Evolutionary conservation across 2,113 vertebrate genomes (phyloP).

Genomic region (Chaenogobius annularis): DNA sequence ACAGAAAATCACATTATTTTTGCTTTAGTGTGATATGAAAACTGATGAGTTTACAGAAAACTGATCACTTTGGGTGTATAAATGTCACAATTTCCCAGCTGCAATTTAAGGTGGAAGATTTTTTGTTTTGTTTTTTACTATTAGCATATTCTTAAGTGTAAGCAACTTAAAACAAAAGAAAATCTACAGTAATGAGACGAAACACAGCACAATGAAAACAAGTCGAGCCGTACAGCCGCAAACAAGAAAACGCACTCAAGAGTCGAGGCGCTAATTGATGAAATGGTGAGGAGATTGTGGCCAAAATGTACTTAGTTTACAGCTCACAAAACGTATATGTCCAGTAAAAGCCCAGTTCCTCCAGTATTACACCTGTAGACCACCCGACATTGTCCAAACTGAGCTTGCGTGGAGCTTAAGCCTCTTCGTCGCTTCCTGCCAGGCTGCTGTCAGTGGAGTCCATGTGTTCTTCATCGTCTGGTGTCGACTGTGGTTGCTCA

Average conservation of each 20-base stretch:
- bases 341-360: neutral
- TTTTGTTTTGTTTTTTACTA: no score
- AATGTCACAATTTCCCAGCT: neutral
- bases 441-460: slow-evolving; percentile 90
- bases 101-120: neutral
- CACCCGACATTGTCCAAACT: slow-evolving; percentile 23
- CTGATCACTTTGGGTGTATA: neutral
- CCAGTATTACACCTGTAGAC: neutral
- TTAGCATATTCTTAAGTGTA: neutral
- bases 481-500: slow-evolving; percentile 24
- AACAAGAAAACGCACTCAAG: neutral
- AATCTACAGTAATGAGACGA: neutral
- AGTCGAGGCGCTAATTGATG: neutral
- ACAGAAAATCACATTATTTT: neutral
- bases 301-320: neutral
- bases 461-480: slow-evolving; percentile 57
- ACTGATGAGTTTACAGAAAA: neutral
- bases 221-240: neutral
- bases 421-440: slow-evolving; percentile 86
- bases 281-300: neutral
- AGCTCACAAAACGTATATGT: neutral
- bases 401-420: slow-evolving; percentile 25
- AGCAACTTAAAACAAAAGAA: neutral
- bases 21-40: neutral
- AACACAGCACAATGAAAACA: neutral